Evolutionary conservation across 2,113 vertebrate species (phyloP), one percentile per base, ranked within the genome.

Genomic region (Campylorhamphus procurvoides): DNA sequence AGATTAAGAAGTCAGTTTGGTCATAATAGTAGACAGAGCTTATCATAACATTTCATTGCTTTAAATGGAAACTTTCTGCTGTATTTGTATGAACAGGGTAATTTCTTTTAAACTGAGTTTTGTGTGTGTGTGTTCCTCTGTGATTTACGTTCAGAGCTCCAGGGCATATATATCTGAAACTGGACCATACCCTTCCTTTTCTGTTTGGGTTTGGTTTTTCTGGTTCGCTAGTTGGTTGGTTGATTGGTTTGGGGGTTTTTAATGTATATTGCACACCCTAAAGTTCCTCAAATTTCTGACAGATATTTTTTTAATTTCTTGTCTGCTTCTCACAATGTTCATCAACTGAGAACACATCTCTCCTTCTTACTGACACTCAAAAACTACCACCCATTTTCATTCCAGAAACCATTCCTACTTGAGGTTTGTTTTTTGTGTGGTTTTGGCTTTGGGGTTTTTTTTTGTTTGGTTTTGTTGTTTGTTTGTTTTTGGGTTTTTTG

Each of bases 1-100:
- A 89, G 69, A 85, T 79, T 84, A 91, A 60, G 80, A 74, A 68
- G 16, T 72, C 18, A 19, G 19, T 72, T 84, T 25, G 1, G 23
- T 66, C 42, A 44, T 72, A 92, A 81, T 6, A 72, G 17, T 55
- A 52, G 60, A 39, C 42, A 92, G 67, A 87, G 15, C 7, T 88
- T 92, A 83, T 79, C 24, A 39, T 84, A 88, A 63, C 7, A 31
- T 87, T 84, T 80, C 0, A 4, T 84, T 89, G 52, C 25, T 89
- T 89, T 77, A 58, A 89, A 79, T 73, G 49, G 72, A 56, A 62
- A 46, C 3, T 85, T 94, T 73, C 62, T 80, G 23, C 31, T 87
- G 28, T 23, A 25, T 82, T 91, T 89, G 23, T 78, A 56, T 47
- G 29, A 89, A 68, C 6, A 37, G 18, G 17, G 28, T 29, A 0